Base-by-base conservation (phyloP, 2,888 invertebrate genomes). In the Rhamnusium bicolor region DNA sequence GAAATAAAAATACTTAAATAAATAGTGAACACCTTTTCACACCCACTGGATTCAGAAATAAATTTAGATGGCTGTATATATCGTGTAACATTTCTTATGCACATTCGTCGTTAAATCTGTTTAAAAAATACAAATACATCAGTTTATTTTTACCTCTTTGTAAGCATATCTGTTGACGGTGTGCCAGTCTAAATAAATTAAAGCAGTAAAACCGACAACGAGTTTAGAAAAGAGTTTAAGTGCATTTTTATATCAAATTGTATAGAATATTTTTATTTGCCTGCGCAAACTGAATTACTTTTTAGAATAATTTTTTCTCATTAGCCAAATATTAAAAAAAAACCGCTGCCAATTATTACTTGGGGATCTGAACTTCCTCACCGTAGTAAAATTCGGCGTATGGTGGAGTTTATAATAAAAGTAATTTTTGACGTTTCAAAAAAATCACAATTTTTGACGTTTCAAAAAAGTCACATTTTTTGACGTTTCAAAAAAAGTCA, bases 71-170 rank as follows among this genome's bases (percentile, higher is more conserved):
- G 58, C 18, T 32, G 24, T 54, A 54, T 21, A 54, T 54, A 54
- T 54, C 24, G 21, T 24, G 54, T 54, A 27, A 54, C 21, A 54
- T 21, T 21, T 1, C 14, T 6, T 54, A 19, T 21, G 29, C 18
- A 32, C 4, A 40, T n/a, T n/a, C 19, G 54, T 56, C 32, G 29
- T 58, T 58, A 32, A 21, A 6, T 21, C 32, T 16, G 58, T 16
- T 24, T 29, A 32, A 58, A 32, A 58, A 58, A 58, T 32, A 32
- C 32, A 32, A 58, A 58, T 19, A 18, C 18, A 4, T 3, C 12
- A 18, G 58, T 29, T 58, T 58, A 58, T 58, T 58, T 58, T 58
- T 32, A 12, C 2, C 16, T 32, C 16, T 56, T 24, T 32, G 56
- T 29, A 24, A 8, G 7, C 21, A 8, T 12, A n/a, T 19, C 19